A percentile compares a stretch with the other conserved stretches of the same genome.
Conservation (phyloP, 1,140 invertebrate genomes). For the Cyclargus thomasi region DNA sequence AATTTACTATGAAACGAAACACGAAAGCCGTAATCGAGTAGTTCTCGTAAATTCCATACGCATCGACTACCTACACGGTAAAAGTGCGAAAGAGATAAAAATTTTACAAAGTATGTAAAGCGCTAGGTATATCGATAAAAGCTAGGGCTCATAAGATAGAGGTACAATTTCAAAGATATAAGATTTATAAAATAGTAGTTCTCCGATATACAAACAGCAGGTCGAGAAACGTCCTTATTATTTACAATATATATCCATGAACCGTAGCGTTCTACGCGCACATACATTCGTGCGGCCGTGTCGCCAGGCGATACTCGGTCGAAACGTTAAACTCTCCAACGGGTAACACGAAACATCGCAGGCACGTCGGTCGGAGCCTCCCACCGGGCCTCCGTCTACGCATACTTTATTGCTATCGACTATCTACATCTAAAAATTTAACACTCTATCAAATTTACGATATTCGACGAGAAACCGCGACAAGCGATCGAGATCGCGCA, state of each 20-base stretch:
- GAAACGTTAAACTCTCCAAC: slow-evolving; percentile 32
- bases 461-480: slow-evolving; percentile 17
- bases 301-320: slow-evolving; percentile 8
- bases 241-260: slow-evolving; percentile 54
- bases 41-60: slow-evolving; percentile 6
- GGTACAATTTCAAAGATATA: slow-evolving; percentile 54
- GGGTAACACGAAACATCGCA: slow-evolving; percentile 33
- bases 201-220: slow-evolving; percentile 59
- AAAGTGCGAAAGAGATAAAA: slow-evolving; percentile 7
- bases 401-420: slow-evolving; percentile 56
- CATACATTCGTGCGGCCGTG: slow-evolving; percentile 4
- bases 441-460: slow-evolving; percentile 46
- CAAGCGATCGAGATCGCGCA: slow-evolving; percentile 22
- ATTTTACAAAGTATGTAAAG: slow-evolving; percentile 10
- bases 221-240: slow-evolving; percentile 46
- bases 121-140: slow-evolving; percentile 25
- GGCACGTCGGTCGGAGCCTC: slow-evolving; percentile 50
- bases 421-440: slow-evolving; percentile 55
- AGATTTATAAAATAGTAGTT: slow-evolving; percentile 66
- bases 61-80: not conserved
- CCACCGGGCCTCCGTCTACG: slow-evolving; percentile 39
- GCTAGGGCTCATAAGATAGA: slow-evolving; percentile 30
- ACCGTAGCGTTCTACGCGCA: slow-evolving; percentile 40
- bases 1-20: slow-evolving; percentile 68
- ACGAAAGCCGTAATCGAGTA: slow-evolving; percentile 1